These are phyloP conservation scores for Chloroceryle inda DNA, from an alignment of 2,797 vertebrate genomes.

Conservation along the genomic window DNA sequence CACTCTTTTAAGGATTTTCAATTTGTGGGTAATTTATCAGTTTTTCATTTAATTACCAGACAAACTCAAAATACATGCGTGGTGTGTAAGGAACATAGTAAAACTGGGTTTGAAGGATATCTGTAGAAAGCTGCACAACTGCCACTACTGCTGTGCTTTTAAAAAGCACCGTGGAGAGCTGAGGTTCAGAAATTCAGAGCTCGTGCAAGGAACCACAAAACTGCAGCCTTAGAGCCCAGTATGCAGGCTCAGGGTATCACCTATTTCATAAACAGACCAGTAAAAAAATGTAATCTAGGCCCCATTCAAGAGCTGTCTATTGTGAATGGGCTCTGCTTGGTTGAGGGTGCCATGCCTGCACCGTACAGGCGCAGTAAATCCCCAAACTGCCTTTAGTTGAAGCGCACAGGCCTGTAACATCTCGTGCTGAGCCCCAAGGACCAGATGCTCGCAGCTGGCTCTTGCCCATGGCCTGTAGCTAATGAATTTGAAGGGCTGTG, in stretches of 20 bases:
- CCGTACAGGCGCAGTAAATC: neutral
- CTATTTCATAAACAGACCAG: neutral
- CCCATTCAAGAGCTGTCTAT: neutral
- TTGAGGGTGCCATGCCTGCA: neutral
- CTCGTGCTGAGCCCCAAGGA: neutral
- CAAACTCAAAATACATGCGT: neutral
- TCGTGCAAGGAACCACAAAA: neutral
- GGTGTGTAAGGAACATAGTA: neutral
- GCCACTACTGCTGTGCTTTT: neutral
- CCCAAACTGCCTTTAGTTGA: neutral
- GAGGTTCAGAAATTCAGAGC: neutral
- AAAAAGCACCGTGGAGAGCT: neutral
- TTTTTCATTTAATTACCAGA: slow-evolving; percentile 1
- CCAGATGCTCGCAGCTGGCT: slow-evolving; percentile 59
- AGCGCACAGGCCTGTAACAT: neutral
- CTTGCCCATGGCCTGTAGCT: neutral
- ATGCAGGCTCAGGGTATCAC: neutral
- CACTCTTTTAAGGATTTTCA: neutral
- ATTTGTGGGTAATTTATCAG: neutral
- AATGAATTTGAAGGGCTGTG: neutral
- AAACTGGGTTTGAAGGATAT: neutral
- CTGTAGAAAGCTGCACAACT: neutral
- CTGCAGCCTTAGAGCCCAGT: neutral
- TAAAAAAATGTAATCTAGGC: neutral
- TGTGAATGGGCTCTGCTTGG: neutral